A percentile compares a stretch with the other conserved stretches of the same genome.
Conservation (phyloP, 2,888 invertebrate genomes). For the Agriopis aurantiaria region DNA sequence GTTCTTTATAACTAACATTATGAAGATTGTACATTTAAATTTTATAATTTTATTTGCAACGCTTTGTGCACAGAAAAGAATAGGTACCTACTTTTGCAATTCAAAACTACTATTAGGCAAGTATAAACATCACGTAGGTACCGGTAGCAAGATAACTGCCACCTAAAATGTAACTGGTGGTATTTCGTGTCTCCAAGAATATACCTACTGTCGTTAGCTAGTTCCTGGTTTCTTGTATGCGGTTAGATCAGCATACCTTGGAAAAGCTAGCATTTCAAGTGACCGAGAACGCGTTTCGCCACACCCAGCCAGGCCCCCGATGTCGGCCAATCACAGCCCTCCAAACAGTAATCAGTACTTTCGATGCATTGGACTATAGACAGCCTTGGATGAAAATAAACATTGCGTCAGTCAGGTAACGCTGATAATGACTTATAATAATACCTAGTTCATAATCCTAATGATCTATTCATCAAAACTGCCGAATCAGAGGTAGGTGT, state of each 20-base stretch:
- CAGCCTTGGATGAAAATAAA: constrained; percentile 74
- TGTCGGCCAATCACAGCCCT: constrained; percentile 71
- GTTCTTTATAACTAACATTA: not conserved
- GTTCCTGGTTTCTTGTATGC: constrained; percentile 58
- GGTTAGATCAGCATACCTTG: constrained; percentile 53
- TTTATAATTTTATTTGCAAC: not conserved
- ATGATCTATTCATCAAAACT: constrained; percentile 34
- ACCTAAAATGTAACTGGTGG: not conserved
- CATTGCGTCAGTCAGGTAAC: constrained; percentile 70
- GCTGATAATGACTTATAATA: constrained; percentile 47
- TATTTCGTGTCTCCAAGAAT: constrained; percentile 11
- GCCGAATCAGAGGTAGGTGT: constrained; percentile 33
- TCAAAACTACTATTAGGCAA: not conserved
- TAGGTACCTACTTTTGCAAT: not conserved
- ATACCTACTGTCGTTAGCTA: constrained; percentile 4
- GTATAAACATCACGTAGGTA: not conserved
- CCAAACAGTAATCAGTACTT: constrained; percentile 74
- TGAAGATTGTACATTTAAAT: not conserved
- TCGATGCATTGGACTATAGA: constrained; percentile 73
- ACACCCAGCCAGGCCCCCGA: constrained; percentile 83
- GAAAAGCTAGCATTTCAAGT: constrained; percentile 58
- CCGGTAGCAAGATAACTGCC: not conserved
- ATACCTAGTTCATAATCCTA: constrained; percentile 23
- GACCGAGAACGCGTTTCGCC: constrained; percentile 71
- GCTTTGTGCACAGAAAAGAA: not conserved